Conservation (phyloP, 2,113 vertebrate genomes). For the Zonotrichia leucophrys region DNA sequence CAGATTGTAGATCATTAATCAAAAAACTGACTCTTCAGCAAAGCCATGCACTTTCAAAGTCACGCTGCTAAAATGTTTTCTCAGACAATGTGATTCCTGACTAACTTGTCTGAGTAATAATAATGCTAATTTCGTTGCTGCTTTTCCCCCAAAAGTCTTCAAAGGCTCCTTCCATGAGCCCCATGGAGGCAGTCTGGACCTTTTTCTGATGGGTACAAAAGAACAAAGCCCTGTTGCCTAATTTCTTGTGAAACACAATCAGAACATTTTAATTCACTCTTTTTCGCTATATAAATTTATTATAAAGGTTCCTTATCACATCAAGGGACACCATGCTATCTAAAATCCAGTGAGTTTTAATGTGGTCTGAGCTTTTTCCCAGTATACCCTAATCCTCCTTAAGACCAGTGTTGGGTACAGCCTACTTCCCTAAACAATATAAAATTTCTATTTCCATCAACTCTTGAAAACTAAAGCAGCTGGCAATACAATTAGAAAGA, state of each 20-base stretch:
- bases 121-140: background rate
- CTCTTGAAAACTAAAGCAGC: background rate
- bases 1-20: background rate
- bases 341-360: background rate
- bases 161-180: background rate
- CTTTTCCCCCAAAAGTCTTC: background rate
- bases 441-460: background rate
- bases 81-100: background rate
- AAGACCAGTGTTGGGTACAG: background rate
- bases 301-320: background rate
- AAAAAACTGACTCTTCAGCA: background rate
- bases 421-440: background rate
- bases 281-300: background rate
- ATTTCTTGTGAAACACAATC: background rate
- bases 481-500: background rate
- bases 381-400: background rate
- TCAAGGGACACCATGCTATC: fast-evolving
- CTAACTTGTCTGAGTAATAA: background rate
- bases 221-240: background rate
- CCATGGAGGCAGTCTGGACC: fast-evolving
- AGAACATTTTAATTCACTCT: background rate
- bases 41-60: background rate
- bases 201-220: background rate
- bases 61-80: background rate
- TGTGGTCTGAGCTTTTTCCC: background rate